Evolutionary conservation across 2,888 invertebrate species (phyloP).

Genomic region (Dastarcus helophoroides): DNA sequence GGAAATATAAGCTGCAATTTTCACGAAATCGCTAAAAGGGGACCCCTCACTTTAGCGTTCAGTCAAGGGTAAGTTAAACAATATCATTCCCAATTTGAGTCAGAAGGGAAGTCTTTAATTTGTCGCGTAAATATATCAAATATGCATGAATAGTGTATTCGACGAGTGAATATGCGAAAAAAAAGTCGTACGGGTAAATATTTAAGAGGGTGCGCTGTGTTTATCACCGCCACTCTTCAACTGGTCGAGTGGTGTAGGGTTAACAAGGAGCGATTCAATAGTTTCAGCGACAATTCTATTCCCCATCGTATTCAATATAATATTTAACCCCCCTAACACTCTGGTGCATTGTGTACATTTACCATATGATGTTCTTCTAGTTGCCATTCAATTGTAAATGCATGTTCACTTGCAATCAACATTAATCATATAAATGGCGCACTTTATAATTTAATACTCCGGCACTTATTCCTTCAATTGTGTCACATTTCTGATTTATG

Average conservation of each 20-base stretch:
- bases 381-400: conserved; percentile 14
- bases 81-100: conserved; percentile 30
- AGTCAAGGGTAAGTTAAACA: conserved; percentile 26
- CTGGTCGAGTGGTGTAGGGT: conserved; percentile 33
- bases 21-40: background rate
- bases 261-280: conserved; percentile 39
- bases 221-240: conserved; percentile 12
- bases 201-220: conserved; percentile 8
- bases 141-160: conserved; percentile 36
- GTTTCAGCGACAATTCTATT: conserved; percentile 31
- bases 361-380: conserved; percentile 32
- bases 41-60: conserved; percentile 5
- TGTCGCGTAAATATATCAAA: conserved; percentile 39
- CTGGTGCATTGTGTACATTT: conserved; percentile 30
- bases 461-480: too few species aligned
- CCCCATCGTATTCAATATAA: conserved; percentile 32
- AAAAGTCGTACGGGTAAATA: conserved; percentile 20
- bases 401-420: conserved; percentile 9
- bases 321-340: conserved; percentile 28
- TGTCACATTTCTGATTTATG: too few species aligned
- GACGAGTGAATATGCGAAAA: conserved; percentile 30
- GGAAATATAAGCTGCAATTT: background rate
- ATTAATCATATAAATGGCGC: conserved; percentile 11
- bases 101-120: conserved; percentile 31
- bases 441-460: conserved; percentile 10